Conservation (phyloP, 2,797 vertebrate species). For the Mycteria americana region DNA sequence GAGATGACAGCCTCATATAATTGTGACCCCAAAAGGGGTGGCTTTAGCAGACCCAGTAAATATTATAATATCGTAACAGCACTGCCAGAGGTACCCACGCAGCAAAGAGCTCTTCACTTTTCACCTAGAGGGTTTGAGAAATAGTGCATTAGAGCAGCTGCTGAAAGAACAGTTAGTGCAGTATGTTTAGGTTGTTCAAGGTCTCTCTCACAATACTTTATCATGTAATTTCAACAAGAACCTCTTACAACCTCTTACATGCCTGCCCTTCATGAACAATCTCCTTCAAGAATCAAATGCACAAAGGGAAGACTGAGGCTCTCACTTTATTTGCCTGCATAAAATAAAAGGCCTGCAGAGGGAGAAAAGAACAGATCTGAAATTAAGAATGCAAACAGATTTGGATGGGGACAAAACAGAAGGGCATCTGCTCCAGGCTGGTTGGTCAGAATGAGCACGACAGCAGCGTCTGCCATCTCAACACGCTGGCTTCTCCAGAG, state of each 20-base stretch:
- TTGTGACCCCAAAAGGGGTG: neutral
- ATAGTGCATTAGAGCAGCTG: neutral
- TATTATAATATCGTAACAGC: neutral
- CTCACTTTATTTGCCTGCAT: neutral
- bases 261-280: neutral
- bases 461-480: neutral
- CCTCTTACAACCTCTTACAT: neutral
- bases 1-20: neutral
- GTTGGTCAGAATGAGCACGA: neutral
- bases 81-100: neutral
- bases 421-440: neutral
- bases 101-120: neutral
- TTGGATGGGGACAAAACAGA: neutral
- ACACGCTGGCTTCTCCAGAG: neutral
- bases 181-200: neutral
- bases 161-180: neutral
- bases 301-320: neutral
- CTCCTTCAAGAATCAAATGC: neutral
- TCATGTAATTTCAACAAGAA: neutral
- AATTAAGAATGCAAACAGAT: neutral
- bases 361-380: neutral
- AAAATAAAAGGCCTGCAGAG: neutral
- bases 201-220: neutral
- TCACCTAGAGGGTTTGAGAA: neutral
- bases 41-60: neutral